Conservation (phyloP, 2,113 vertebrate species). For the pig (Sus scrofa) region T2T-Sscrofa CM000822.6:54392501-54393000, state of each 20-base stretch:
- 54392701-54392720: background rate
- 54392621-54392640: background rate
- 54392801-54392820: conserved; percentile 67
- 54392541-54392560: background rate
- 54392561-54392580: background rate
- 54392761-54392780: background rate
- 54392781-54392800: conserved; percentile 9
- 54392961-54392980: background rate
- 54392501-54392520: conserved; percentile 26
- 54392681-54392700: background rate
- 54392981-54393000: background rate
- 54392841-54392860: conserved; percentile 60
- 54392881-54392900: background rate
- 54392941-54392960: background rate
- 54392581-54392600: background rate
- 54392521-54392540: background rate
- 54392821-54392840: conserved; percentile 75
- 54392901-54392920: background rate
- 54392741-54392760: conserved; percentile 37
- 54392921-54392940: background rate
- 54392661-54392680: background rate
- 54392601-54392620: background rate
- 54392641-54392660: background rate
- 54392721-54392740: background rate
- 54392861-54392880: conserved; percentile 71